Percentiles rank a stretch among this genome's conserved stretches.
Evolutionary conservation across 2,797 vertebrate species (phyloP).

Genomic region (Aeoliscus strigatus): DNA sequence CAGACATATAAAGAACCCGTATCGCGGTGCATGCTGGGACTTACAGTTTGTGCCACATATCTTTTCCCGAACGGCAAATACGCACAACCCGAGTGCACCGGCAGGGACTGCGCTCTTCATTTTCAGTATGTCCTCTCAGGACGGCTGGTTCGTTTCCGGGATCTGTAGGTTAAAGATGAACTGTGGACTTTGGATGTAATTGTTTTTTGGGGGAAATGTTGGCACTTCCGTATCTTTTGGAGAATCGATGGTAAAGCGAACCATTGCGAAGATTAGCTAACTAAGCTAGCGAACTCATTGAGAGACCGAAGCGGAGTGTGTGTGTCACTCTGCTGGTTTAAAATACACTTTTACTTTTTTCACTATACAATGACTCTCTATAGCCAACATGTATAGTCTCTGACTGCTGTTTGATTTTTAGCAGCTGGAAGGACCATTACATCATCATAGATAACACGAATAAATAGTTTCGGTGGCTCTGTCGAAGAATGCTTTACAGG

Average conservation of each 20-base stretch:
- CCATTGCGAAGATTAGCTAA: constrained; percentile 53
- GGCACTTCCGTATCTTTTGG: constrained; percentile 17
- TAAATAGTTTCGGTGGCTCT: constrained; percentile 20
- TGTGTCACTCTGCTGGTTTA: constrained; percentile 12
- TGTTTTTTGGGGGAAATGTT: constrained; percentile 36
- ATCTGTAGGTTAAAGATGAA: not conserved
- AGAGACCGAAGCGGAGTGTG: constrained; percentile 19
- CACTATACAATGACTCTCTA: constrained; percentile 5
- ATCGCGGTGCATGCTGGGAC: constrained; percentile 70
- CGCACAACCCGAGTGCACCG: constrained; percentile 39
- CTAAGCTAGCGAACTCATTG: constrained; percentile 53
- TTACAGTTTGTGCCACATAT: constrained; percentile 71
- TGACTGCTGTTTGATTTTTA: not conserved
- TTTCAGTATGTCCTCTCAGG: constrained; percentile 25
- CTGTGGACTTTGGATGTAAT: constrained; percentile 11
- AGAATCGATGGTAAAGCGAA: constrained; percentile 32
- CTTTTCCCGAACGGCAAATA: constrained; percentile 45
- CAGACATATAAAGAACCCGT: constrained; percentile 5
- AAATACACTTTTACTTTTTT: not conserved
- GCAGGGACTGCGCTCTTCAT: constrained; percentile 5
- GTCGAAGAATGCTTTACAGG: constrained; percentile 13
- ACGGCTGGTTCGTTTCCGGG: constrained; percentile 1
- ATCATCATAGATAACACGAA: constrained; percentile 28
- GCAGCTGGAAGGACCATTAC: constrained; percentile 2
- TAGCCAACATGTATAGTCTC: not conserved